A percentile compares a stretch with the other conserved stretches of the same genome.
Conservation (phyloP, 2,113 vertebrate genomes). For the Microcebus jonahi region DNA sequence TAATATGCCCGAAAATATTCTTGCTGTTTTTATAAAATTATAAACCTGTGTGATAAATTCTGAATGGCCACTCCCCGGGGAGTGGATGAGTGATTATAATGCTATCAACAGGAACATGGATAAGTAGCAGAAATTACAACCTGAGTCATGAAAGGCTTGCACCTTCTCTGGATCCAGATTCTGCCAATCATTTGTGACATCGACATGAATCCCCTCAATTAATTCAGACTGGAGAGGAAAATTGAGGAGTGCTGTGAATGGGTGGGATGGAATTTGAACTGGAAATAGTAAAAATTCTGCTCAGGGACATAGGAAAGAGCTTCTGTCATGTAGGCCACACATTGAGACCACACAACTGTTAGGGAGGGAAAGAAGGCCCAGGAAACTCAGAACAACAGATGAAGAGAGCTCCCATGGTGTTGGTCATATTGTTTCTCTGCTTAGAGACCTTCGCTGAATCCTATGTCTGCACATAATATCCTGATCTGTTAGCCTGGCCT, state of each 20-base stretch:
- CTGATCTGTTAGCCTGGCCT: not conserved
- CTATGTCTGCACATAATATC: not conserved
- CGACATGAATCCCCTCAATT: not conserved
- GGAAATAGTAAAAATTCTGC: not conserved
- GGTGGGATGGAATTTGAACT: not conserved
- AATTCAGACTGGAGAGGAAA: not conserved
- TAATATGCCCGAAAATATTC: conserved; percentile 2
- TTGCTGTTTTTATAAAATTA: conserved; percentile 2
- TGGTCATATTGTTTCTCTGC: not conserved
- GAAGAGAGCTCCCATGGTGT: not conserved
- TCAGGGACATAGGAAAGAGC: not conserved
- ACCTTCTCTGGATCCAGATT: conserved; percentile 38
- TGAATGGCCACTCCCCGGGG: not conserved
- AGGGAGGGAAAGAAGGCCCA: not conserved
- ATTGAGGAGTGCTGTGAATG: not conserved
- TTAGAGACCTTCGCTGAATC: not conserved
- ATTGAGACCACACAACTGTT: not conserved
- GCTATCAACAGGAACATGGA: not conserved
- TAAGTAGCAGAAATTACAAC: not conserved
- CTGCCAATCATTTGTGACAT: not conserved
- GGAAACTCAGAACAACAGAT: not conserved
- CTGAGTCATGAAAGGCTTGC: not conserved
- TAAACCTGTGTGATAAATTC: not conserved
- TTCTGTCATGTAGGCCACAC: not conserved
- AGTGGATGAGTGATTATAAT: conserved; percentile 15